These are phyloP conservation scores for Mesoligia furuncula DNA, from an alignment of 2,888 invertebrate species.

Conservation along the genomic window DNA sequence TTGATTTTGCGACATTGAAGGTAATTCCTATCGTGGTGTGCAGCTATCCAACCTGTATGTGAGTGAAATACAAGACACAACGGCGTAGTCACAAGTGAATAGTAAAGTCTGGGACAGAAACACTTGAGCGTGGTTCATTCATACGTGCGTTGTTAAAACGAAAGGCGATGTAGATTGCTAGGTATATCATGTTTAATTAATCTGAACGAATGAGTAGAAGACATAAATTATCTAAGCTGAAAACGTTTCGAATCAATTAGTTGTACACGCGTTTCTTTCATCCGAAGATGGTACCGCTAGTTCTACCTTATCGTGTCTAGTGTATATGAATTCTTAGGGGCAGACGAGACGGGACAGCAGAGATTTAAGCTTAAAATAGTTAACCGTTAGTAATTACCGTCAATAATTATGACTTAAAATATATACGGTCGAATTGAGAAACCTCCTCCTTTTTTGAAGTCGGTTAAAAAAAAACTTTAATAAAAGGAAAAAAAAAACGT, in stretches of 20 bases:
- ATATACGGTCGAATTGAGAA: too few species aligned
- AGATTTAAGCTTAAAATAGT: background rate
- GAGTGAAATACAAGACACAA: background rate
- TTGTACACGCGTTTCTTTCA: background rate
- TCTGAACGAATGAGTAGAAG: background rate
- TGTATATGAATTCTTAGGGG: background rate
- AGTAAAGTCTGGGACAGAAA: background rate
- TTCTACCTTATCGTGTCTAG: background rate
- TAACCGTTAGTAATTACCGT: background rate
- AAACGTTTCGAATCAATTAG: constrained; percentile 5
- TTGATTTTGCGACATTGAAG: too few species aligned
- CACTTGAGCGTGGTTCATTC: background rate
- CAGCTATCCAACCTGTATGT: background rate
- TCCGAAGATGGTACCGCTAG: background rate
- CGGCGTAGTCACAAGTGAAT: background rate
- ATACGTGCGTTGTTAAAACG: background rate
- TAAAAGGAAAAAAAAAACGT: background rate
- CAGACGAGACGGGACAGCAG: too few species aligned
- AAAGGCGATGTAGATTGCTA: too few species aligned
- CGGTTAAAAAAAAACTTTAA: background rate
- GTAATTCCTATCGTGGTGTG: too few species aligned
- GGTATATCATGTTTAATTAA: background rate
- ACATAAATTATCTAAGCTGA: constrained; percentile 3
- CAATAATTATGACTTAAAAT: background rate
- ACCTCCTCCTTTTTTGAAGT: too few species aligned